Percentiles rank a stretch among this genome's conserved stretches.
These are phyloP conservation scores for Fukomys damarensis DNA, from an alignment of 2,113 vertebrate species.

Conservation along the genomic window DNA sequence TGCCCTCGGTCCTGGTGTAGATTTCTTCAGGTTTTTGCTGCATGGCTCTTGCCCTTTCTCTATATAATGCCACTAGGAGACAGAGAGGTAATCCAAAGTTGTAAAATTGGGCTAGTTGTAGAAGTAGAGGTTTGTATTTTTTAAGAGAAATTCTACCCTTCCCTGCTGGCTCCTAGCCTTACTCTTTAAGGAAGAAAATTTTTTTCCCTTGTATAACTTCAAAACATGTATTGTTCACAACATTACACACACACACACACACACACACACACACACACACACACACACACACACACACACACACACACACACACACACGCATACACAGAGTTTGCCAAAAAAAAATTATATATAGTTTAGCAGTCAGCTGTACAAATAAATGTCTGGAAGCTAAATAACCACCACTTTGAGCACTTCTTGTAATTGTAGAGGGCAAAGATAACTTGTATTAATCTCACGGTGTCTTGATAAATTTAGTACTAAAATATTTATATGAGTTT, in stretches of 20 bases:
- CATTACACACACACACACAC: too few species aligned
- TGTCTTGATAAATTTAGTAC: background rate
- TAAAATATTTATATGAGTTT: background rate
- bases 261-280: too few species aligned
- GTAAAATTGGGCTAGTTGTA: background rate
- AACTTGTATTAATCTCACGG: background rate
- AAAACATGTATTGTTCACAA: background rate
- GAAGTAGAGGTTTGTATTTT: background rate
- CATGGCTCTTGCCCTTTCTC: background rate
- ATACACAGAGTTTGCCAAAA: background rate
- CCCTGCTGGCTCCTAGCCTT: background rate
- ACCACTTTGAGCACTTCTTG: background rate
- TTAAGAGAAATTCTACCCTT: background rate
- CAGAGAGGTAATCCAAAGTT: background rate
- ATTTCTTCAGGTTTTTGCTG: background rate
- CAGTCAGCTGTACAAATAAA: background rate
- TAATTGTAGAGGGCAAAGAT: background rate
- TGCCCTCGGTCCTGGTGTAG: background rate
- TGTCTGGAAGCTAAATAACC: background rate
- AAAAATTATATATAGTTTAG: background rate
- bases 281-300: too few species aligned
- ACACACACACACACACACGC: too few species aligned
- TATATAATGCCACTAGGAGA: background rate
- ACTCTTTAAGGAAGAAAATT: background rate
- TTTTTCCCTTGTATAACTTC: background rate